A percentile compares a stretch with the other conserved stretches of the same genome.
Evolutionary conservation across 2,113 vertebrate species (phyloP).

Genomic region (Elaphurus davidianus): DNA sequence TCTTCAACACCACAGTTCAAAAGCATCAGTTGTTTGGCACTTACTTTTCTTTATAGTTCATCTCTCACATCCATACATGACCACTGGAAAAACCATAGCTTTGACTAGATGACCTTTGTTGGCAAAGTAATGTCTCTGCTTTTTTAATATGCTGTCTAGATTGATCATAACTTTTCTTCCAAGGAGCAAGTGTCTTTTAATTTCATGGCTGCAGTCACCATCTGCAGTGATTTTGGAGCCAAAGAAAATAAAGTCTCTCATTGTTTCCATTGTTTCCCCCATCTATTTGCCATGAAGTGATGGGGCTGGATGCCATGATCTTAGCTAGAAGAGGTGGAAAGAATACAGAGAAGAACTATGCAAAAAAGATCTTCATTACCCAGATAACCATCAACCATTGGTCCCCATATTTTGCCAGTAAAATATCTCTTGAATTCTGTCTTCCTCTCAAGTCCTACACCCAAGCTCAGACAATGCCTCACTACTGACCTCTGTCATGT

Average conservation of each 20-base stretch:
- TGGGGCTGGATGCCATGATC: neutral
- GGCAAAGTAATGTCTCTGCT: neutral
- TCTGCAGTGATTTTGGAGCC: neutral
- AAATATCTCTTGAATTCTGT: neutral
- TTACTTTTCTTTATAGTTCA: neutral
- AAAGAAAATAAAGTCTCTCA: neutral
- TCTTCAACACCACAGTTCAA: neutral
- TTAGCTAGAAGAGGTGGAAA: neutral
- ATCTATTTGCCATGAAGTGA: neutral
- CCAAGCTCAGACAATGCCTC: neutral
- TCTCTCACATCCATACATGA: neutral
- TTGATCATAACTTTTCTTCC: neutral
- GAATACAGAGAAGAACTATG: neutral
- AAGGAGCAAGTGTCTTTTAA: neutral
- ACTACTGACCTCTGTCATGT: neutral
- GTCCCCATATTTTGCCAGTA: neutral
- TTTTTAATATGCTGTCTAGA: neutral
- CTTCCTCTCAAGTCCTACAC: neutral
- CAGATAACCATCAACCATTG: neutral
- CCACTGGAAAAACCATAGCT: neutral
- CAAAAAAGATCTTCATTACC: neutral
- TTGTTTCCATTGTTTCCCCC: neutral
- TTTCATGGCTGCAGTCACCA: neutral
- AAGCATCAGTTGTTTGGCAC: neutral
- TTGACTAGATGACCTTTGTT: neutral